Evolutionary conservation across 2,113 vertebrate species (phyloP), one percentile per base, ranked within the genome.

Genomic region (Podarcis raffonei): DNA sequence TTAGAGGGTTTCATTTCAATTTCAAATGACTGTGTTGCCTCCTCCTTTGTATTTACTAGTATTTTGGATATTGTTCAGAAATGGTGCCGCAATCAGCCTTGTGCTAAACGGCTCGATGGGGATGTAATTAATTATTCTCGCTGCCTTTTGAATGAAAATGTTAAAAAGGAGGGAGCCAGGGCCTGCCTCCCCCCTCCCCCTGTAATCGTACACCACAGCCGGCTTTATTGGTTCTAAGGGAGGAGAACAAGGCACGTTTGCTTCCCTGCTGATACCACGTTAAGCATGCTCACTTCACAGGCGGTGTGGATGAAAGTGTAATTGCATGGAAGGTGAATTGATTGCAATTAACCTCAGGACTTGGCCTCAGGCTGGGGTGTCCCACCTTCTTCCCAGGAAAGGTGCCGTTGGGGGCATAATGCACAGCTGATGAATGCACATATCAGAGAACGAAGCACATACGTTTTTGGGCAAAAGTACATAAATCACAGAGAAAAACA

Each of bases 261-360:
- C 90, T 72, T 96, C 90, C 90, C 95, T 53, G 83, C 93, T 94
- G 95, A 87, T 93, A 84, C n/a, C 85, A 22, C 2, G 57, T 87
- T 96, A 94, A 95, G 91, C 91, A 6, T 90, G 92, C 94, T 96
- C 92, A 88, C 93, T 94, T 95, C 96, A 90, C 94, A 94, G 97
- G 96, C 96, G 94, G 95, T 96, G 95, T 95, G 94, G 97, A 98
- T 98, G 96, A 97, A 98, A 98, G 97, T 97, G 97, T 98, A 98
- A 99, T 99, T 98, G 97, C 97, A 96, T 96, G 96, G 97, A 98
- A 98, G 97, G 97, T 97, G 97, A 97, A 98, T 96, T 97, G 97
- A 98, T 97, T 96, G 96, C 97, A 97, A 97, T 97, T 97, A 98
- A 97, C 97, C 97, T 94, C 86, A 1, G 93, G 94, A 96, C 96